Conservation (phyloP, 2,888 invertebrate species). For the Gryllus longicercus region DNA sequence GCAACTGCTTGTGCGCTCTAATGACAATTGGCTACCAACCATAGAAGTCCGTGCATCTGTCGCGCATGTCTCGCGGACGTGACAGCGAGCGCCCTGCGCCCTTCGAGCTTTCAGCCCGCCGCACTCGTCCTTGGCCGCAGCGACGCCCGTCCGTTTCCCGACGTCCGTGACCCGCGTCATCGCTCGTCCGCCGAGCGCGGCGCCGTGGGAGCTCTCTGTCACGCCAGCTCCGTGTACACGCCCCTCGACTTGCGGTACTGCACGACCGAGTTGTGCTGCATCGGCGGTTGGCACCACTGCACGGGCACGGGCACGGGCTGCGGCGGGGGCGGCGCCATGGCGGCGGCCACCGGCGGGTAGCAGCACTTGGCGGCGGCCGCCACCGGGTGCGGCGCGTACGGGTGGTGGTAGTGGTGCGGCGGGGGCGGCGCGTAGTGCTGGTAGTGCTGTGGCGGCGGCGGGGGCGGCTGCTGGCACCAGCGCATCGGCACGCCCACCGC, state of each 20-base stretch:
- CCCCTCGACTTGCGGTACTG: constrained; percentile 36
- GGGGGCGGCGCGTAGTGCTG: constrained; percentile 4
- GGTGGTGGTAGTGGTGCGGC: constrained; percentile 28
- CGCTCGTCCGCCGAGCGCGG: not conserved
- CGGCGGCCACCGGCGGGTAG: not conserved
- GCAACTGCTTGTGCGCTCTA: too few relatives aligned
- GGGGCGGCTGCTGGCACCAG: not conserved
- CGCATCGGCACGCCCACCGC: not conserved
- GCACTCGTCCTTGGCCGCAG: too few relatives aligned
- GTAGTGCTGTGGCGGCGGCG: not conserved
- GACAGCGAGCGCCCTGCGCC: too few relatives aligned
- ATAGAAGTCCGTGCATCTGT: too few relatives aligned
- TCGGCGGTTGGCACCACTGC: constrained; percentile 8
- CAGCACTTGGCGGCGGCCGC: constrained; percentile 10
- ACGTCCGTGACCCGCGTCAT: not conserved
- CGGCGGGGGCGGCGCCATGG: not conserved
- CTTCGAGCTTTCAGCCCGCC: too few relatives aligned
- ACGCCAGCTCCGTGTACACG: constrained; percentile 37
- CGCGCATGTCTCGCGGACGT: too few relatives aligned
- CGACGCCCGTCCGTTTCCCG: too few relatives aligned
- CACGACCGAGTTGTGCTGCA: constrained; percentile 28
- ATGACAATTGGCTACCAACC: too few relatives aligned
- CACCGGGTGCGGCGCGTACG: constrained; percentile 24
- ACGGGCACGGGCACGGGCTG: not conserved
- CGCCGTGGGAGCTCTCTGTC: constrained; percentile 28